Conservation (phyloP, 2,113 vertebrate species). For the Lethenteron camtschaticum region DNA sequence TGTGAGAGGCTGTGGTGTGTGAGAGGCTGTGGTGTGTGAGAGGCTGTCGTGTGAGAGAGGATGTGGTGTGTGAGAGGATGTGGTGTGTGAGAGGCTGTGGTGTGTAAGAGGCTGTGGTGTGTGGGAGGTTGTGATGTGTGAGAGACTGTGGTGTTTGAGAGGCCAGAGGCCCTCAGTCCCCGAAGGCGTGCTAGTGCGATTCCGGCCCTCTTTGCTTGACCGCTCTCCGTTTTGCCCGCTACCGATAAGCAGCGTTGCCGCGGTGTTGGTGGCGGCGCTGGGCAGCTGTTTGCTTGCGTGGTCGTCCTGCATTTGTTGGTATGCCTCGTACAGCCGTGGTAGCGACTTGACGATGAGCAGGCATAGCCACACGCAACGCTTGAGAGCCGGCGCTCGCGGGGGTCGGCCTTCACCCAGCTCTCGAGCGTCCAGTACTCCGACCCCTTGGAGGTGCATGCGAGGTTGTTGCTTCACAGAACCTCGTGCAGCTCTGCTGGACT, state of each 20-base stretch:
- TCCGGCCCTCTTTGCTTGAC: too few relatives aligned
- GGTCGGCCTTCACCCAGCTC: conserved; percentile 86
- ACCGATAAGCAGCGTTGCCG: conserved; percentile 25
- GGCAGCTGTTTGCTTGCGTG: conserved; percentile 85
- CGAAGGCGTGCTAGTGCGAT: too few relatives aligned
- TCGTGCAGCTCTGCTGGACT: conserved; percentile 67
- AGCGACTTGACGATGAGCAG: conserved; percentile 90
- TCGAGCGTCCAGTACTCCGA: conserved; percentile 77
- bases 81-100: too few relatives aligned
- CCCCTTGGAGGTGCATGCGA: conserved; percentile 80
- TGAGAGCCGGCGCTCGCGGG: conserved; percentile 57
- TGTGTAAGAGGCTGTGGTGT: too few relatives aligned
- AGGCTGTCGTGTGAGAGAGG: too few relatives aligned
- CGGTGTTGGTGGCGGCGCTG: conserved; percentile 95
- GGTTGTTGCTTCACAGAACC: conserved; percentile 82
- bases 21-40: too few relatives aligned
- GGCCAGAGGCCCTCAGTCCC: too few relatives aligned
- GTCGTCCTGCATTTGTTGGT: conserved; percentile 90
- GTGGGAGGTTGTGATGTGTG: too few relatives aligned
- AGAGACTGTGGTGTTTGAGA: too few relatives aligned
- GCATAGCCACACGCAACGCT: conserved; percentile 73
- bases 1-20: too few relatives aligned
- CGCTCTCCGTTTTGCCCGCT: too few relatives aligned
- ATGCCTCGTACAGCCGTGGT: conserved; percentile 79
- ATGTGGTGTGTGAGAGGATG: too few relatives aligned